Conservation (phyloP, 30 jellyfish, hydroid and myxozoan genomes). For the Hydractinia echinata region DNA sequence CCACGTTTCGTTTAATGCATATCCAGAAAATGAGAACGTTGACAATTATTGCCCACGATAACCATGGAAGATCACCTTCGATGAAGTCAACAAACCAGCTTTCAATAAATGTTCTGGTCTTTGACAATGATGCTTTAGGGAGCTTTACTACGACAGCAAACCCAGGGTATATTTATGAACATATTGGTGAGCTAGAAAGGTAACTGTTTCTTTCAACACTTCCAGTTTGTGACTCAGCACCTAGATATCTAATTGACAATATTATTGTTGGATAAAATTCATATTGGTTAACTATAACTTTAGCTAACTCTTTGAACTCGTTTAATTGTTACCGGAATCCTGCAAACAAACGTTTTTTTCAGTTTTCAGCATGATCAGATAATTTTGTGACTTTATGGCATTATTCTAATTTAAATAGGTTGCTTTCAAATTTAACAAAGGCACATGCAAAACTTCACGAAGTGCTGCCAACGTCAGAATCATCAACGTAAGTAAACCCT, state of each 20-base stretch:
- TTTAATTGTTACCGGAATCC: too few species aligned
- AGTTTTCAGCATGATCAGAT: too few species aligned
- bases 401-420: background rate
- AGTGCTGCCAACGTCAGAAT: background rate
- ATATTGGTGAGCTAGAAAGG: slow-evolving; percentile 7
- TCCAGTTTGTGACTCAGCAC: too few species aligned
- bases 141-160: slow-evolving; percentile 3
- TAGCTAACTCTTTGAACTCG: too few species aligned
- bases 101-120: background rate
- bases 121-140: background rate
- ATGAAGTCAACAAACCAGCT: background rate
- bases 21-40: background rate
- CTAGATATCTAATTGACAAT: too few species aligned
- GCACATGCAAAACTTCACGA: background rate
- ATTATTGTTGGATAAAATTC: too few species aligned
- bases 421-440: slow-evolving; percentile 1
- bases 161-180: background rate
- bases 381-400: background rate
- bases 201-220: background rate
- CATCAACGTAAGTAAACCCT: background rate
- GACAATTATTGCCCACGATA: background rate
- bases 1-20: background rate
- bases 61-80: background rate
- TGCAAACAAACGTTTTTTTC: too few species aligned
- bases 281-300: too few species aligned